A percentile compares a stretch with the other conserved stretches of the same genome.
phyloP scores from a whole-genome alignment of 2,113 vertebrate genomes.

The Chaenogobius annularis region DNA sequence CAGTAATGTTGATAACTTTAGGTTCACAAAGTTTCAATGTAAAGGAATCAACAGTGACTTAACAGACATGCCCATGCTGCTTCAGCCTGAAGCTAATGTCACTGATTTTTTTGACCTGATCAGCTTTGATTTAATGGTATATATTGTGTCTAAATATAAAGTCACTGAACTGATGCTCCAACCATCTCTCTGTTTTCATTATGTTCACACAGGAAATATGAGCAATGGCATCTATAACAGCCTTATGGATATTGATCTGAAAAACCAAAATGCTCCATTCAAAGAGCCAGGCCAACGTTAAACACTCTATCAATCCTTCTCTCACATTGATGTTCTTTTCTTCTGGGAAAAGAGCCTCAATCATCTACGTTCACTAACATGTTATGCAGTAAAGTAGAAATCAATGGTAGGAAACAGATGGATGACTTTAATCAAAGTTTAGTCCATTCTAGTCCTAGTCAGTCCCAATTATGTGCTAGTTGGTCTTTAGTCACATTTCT shows the following conservation, averaged over 20 bases:
- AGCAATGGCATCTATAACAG: slow-evolving; percentile 33
- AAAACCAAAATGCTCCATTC: slow-evolving; percentile 7
- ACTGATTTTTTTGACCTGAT: background rate
- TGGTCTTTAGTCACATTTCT: background rate
- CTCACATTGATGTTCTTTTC: slow-evolving; percentile 12
- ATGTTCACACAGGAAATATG: slow-evolving; percentile 7
- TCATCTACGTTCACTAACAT: background rate
- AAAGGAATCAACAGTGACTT: background rate
- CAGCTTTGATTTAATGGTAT: background rate
- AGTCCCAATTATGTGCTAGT: background rate
- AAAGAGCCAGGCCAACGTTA: background rate
- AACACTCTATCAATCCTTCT: slow-evolving; percentile 22
- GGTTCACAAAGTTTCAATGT: background rate
- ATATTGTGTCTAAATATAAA: background rate
- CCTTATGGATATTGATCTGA: slow-evolving; percentile 38
- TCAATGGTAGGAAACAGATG: background rate
- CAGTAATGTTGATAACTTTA: background rate
- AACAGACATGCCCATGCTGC: background rate
- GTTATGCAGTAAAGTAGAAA: background rate
- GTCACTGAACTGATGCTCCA: slow-evolving; percentile 3
- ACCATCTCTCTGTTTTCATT: slow-evolving; percentile 28
- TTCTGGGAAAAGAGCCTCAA: slow-evolving; percentile 4
- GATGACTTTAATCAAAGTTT: background rate
- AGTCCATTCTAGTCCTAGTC: background rate
- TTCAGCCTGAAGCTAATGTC: background rate